Evolutionary conservation across 2,888 invertebrate genomes (phyloP).

Genomic region (Noctua pronuba): DNA sequence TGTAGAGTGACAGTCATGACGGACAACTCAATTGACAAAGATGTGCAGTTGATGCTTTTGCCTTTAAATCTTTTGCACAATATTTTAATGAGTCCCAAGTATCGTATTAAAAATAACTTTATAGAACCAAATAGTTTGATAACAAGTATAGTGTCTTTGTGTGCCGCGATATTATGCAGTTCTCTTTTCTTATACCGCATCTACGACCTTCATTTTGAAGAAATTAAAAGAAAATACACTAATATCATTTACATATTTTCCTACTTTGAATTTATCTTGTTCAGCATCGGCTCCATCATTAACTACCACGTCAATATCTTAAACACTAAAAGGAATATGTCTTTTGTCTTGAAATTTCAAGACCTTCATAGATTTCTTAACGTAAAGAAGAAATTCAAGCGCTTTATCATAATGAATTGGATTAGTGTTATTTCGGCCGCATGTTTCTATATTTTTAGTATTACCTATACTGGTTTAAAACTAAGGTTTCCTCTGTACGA

Average conservation of each 20-base stretch:
- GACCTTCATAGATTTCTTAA: constrained; percentile 28
- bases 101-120: constrained; percentile 28
- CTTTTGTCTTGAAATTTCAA: constrained; percentile 37
- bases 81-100: constrained; percentile 30
- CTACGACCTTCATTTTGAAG: background rate
- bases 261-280: constrained; percentile 29
- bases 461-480: background rate
- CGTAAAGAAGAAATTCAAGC: constrained; percentile 14
- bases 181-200: constrained; percentile 23
- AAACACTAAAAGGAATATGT: constrained; percentile 23
- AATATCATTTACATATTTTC: constrained; percentile 12
- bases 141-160: constrained; percentile 11
- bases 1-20: background rate
- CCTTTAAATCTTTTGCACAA: constrained; percentile 32
- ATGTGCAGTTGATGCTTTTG: constrained; percentile 37
- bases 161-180: background rate
- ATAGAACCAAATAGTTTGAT: constrained; percentile 14
- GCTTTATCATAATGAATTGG: constrained; percentile 28
- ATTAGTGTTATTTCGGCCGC: constrained; percentile 9
- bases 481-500: constrained; percentile 1
- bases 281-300: constrained; percentile 3
- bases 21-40: constrained; percentile 22
- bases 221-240: background rate
- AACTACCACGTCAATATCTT: constrained; percentile 27
- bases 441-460: background rate